A percentile compares a stretch with the other conserved stretches of the same genome.
These are phyloP conservation scores for Halocynthia roretzi DNA, from an alignment of 23 tunicate species.

Conservation along the genomic window DNA sequence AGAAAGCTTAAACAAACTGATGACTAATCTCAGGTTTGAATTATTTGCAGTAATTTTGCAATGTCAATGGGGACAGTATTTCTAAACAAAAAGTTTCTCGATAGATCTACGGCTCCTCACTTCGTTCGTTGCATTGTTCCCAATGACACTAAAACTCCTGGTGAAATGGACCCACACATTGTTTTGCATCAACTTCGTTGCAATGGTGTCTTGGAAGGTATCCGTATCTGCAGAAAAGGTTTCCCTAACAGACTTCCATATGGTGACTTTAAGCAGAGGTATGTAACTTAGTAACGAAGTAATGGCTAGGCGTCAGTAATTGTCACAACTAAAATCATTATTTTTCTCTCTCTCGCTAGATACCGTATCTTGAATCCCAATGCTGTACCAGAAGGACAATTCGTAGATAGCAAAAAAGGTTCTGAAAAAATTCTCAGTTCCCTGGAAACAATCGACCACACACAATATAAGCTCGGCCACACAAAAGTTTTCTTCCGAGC, in stretches of 20 bases:
- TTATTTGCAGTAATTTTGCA: conserved; percentile 58
- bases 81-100: too few species aligned
- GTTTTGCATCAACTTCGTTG: too few species aligned
- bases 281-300: too few species aligned
- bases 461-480: conserved; percentile 86
- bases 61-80: too few species aligned
- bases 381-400: conserved; percentile 88
- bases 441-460: conserved; percentile 84
- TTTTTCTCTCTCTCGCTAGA: too few species aligned
- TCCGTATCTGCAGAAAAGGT: conserved; percentile 99
- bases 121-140: too few species aligned
- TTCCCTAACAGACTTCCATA: conserved; percentile 98
- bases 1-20: too few species aligned
- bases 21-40: conserved; percentile 85
- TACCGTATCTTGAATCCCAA: conserved; percentile 91
- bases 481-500: conserved; percentile 99
- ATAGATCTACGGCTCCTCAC: too few species aligned
- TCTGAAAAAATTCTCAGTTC: conserved; percentile 80
- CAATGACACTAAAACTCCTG: too few species aligned
- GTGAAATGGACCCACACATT: too few species aligned
- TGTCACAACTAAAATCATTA: too few species aligned
- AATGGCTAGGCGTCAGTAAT: too few species aligned
- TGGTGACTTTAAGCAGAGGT: conserved; percentile 94
- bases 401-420: conserved; percentile 98
- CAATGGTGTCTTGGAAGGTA: conserved; percentile 99